Evolutionary conservation across 2,888 invertebrate species (phyloP), one percentile per base, ranked within the genome.

Genomic region (Stenotaenia linearis): DNA sequence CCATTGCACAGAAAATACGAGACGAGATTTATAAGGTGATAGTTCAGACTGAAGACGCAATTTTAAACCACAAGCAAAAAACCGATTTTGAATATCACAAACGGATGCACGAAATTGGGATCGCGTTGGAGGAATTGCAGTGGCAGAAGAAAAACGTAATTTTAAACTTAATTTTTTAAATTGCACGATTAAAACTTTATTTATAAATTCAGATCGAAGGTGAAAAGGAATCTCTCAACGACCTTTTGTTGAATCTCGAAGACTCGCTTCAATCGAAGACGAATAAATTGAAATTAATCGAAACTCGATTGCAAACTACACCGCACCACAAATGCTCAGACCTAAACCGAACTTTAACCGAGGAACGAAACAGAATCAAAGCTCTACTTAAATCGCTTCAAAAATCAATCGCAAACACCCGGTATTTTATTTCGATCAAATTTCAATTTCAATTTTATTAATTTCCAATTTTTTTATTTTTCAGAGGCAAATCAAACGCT

Each of bases 61-160:
- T 95, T 82, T 89, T 90, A 75, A 91, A 94, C 0, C 95, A 96
- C 86, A 91, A 92, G 82, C 94, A 95, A 82, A 91, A 92, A 61
- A 93, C 94, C 0, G 94, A 97, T 85, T 96, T 93, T 84, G 91
- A 92, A 82, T 88, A 96, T 83, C 90, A 97, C 15, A 92, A 95
- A 85, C 90, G 96, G 81, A 92, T 96, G 80, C 96, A 95, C 85
- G 95, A 96, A 84, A 94, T 94, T 3, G 92, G 93, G 84, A 90
- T 92, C 81, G 92, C 93, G 0, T 90, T 92, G 81, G 94, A 95
- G 84, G 96, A 96, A 85, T 88, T 96, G 30, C 92, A 94, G 82
- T 97, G 96, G 95, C 96, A 96, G 87, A 92, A 91, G 83, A 87
- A 91, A 84, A 92, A 92, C 23, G 75, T 75, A 56, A 50, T 56